A percentile compares a stretch with the other conserved stretches of the same genome.
Conservation (phyloP, 2,888 invertebrate genomes). For the Spodoptera picta region DNA sequence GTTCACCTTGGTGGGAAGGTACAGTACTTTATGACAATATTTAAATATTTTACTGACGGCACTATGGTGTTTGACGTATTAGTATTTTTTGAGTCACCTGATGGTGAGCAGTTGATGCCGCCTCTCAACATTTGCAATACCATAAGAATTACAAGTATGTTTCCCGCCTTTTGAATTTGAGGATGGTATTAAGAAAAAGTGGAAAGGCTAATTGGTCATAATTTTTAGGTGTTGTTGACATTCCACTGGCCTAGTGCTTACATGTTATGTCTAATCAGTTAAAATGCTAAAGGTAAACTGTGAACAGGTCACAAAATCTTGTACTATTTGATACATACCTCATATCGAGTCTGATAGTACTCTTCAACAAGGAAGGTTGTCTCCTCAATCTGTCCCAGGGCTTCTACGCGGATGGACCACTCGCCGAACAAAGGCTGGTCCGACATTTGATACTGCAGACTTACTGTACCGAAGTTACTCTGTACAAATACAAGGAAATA, state of each 20-base stretch:
- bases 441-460: conserved; percentile 95
- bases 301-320: not conserved
- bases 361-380: conserved; percentile 96
- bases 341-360: conserved; percentile 98
- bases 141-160: no score
- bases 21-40: not conserved
- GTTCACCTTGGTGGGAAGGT: conserved; percentile 90
- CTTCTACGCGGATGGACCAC: conserved; percentile 96
- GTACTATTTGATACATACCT: conserved; percentile 82
- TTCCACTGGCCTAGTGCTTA: no score
- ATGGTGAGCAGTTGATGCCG: no score
- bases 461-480: conserved; percentile 97
- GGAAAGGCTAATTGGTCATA: no score
- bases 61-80: no score
- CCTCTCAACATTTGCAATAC: no score
- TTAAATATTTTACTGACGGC: no score
- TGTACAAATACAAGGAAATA: conserved; percentile 70
- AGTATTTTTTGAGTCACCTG: no score
- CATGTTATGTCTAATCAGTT: no score
- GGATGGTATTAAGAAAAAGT: no score
- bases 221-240: not conserved
- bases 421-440: conserved; percentile 97
- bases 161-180: no score
- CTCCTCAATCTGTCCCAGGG: conserved; percentile 96
- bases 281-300: no score